Conservation (phyloP, 2,797 vertebrate species). For the Psittacula derbiana region DNA sequence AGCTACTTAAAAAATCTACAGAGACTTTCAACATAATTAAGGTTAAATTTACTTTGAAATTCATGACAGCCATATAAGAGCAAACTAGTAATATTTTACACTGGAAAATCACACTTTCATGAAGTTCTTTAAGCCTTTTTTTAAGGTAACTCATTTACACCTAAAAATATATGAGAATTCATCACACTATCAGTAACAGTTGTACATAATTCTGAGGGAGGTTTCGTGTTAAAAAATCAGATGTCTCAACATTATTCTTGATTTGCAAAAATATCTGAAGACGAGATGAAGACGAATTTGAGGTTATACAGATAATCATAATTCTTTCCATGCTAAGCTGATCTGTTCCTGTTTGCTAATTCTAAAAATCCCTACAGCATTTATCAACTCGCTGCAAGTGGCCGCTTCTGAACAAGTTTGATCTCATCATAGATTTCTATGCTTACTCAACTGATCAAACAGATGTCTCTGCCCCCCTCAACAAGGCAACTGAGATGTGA, state of each 20-base stretch:
- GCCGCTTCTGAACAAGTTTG: neutral
- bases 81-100: slow-evolving; percentile 15
- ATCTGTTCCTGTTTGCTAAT: neutral
- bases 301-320: neutral
- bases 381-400: neutral
- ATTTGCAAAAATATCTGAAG: neutral
- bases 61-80: slow-evolving; percentile 23
- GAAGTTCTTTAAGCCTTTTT: slow-evolving; percentile 20
- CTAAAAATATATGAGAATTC: neutral
- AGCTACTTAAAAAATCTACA: slow-evolving; percentile 43
- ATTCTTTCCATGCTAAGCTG: neutral
- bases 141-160: neutral
- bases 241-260: neutral
- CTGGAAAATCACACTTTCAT: slow-evolving; percentile 28
- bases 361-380: neutral
- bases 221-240: neutral
- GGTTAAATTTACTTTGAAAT: slow-evolving; percentile 62
- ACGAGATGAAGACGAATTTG: neutral
- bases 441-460: neutral
- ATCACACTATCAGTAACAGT: neutral
- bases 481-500: neutral
- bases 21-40: slow-evolving; percentile 55
- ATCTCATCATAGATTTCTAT: neutral
- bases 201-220: neutral
- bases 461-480: neutral